Percentiles rank a stretch among this genome's conserved stretches.
phyloP scores from a whole-genome alignment of 2,888 invertebrate genomes.

The Neria commutata region DNA sequence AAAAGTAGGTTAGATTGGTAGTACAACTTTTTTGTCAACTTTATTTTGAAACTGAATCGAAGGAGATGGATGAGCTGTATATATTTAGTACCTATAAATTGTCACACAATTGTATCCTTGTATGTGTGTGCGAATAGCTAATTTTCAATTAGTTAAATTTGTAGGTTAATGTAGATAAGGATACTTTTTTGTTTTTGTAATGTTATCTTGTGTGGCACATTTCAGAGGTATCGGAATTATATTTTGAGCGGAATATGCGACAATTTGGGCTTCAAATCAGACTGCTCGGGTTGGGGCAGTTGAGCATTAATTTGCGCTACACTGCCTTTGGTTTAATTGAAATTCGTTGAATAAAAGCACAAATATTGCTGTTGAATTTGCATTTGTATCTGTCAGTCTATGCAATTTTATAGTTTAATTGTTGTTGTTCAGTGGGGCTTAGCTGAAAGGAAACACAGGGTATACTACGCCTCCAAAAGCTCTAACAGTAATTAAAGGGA shows the following conservation, averaged over 20 bases:
- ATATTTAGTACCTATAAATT: neutral
- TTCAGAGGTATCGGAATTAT: too few relatives aligned
- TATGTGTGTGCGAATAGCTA: conserved; percentile 17
- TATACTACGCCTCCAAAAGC: too few relatives aligned
- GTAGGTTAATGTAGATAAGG: too few relatives aligned
- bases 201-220: neutral
- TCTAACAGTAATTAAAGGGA: too few relatives aligned
- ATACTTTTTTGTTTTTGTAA: neutral
- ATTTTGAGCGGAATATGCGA: too few relatives aligned
- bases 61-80: neutral
- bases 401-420: neutral
- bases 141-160: too few relatives aligned
- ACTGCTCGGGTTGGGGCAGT: too few relatives aligned
- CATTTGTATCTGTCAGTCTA: conserved; percentile 20
- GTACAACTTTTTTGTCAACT: too few relatives aligned
- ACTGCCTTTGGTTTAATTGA: conserved; percentile 1
- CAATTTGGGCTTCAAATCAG: too few relatives aligned
- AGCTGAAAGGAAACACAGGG: conserved; percentile 32
- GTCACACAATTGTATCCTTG: neutral
- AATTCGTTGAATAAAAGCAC: conserved; percentile 35
- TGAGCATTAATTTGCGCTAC: too few relatives aligned
- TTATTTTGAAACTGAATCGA: conserved; percentile 30
- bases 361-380: conserved; percentile 3
- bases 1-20: too few relatives aligned
- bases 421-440: conserved; percentile 27